Base-by-base conservation (phyloP, 1,140 invertebrate species). In the Sycophaga agraensis region DNA sequence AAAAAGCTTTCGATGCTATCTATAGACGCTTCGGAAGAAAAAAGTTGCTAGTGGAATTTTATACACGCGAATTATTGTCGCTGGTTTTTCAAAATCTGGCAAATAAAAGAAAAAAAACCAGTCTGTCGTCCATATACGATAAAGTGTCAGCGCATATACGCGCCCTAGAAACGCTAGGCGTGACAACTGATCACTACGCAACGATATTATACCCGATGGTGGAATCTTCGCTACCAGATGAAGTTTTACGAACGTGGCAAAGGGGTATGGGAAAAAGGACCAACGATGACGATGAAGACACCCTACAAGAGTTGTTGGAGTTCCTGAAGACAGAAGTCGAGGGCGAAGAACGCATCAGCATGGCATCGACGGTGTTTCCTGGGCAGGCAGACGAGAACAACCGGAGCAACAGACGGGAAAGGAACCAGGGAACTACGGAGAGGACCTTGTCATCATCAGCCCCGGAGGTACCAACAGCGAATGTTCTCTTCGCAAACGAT, bases 221-320 rank as follows among this genome's bases (percentile, higher is more conserved):
- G 28, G 70, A 77, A 50, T 77, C 74, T 1, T 69, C 72, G 22
- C 34, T 80, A 9, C 71, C 75, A 2, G 70, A 73, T 22, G 66
- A 75, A 21, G 48, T 70, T 12, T 56, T 75, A 12, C 40, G 65
- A 17, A 55, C 56, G 0, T 75, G 71, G 73, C 61, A 74, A 22
- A 49, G 69, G 6, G 17, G 34, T 14, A 12, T 21, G 12, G 7
- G 1, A 28, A n/a, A 11, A 1, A 12, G n/a, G 35, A 7, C 2
- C n/a, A 11, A 35, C 16, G 48, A 4, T 1, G 16, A 50, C 11
- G 21, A 17, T 17, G 21, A 14, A 21, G 28, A 40, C 17, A 16
- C 59, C 7, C 42, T 71, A 43, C 42, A 1, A 55, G 63, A n/a
- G 19, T 31, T 75, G 12, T 55, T 76, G 58, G 46, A 50, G n/a